phyloP scores from a whole-genome alignment of 2,113 vertebrate species.

The Tonatia bakeri region DNA sequence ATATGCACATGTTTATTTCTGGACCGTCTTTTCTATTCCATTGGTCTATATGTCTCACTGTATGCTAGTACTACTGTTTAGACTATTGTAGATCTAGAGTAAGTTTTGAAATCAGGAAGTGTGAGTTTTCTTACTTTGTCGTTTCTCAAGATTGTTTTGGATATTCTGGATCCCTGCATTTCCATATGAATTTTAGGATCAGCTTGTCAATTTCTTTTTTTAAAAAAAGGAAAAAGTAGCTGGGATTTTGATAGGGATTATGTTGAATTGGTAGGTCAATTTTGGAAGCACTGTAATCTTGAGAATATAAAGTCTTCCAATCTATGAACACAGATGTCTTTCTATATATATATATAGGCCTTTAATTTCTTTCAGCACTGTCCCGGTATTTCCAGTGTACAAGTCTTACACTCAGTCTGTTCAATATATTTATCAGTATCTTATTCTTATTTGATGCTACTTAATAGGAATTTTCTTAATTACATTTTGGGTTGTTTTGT shows the following conservation, averaged over 20 bases:
- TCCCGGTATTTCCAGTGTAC: not conserved
- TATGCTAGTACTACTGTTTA: not conserved
- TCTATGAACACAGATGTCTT: not conserved
- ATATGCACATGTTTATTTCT: not conserved
- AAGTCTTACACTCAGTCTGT: not conserved
- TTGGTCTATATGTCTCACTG: not conserved
- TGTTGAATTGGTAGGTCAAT: not conserved
- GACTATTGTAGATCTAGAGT: not conserved
- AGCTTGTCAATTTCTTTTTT: not conserved
- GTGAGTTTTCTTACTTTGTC: not conserved
- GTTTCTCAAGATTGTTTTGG: not conserved
- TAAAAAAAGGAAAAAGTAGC: not conserved
- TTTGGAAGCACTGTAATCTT: not conserved
- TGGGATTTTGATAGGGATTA: not conserved
- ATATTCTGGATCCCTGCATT: not conserved
- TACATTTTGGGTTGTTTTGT: not conserved
- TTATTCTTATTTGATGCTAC: not conserved
- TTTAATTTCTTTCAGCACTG: not conserved
- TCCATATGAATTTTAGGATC: not conserved
- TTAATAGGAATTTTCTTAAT: constrained; percentile 20
- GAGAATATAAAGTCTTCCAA: constrained; percentile 5
- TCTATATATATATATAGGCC: not conserved
- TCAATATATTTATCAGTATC: constrained; percentile 2
- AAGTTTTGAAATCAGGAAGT: not conserved
- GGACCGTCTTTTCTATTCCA: not conserved